Conservation (phyloP, 2,113 vertebrate species). For the Stigmatopora nigra region DNA sequence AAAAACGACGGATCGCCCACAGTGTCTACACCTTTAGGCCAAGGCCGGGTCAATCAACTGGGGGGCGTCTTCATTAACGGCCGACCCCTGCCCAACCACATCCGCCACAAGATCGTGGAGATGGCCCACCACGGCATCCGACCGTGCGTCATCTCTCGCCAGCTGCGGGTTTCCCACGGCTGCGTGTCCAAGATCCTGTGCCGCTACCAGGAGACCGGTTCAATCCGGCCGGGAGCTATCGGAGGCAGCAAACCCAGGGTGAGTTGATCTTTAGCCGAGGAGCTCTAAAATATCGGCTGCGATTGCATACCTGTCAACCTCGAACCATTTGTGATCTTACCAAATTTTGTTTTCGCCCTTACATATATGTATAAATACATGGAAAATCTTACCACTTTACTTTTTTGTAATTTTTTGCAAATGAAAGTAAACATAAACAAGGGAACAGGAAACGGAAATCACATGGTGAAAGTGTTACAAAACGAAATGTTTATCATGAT, state of each 20-base stretch:
- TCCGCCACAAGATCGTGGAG: constrained; percentile 96
- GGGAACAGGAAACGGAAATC: too few relatives aligned
- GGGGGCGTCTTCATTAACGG: constrained; percentile 97
- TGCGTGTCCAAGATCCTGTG: constrained; percentile 98
- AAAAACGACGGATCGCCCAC: background rate
- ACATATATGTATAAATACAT: too few relatives aligned
- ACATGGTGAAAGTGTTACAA: too few relatives aligned
- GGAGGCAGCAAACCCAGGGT: constrained; percentile 97
- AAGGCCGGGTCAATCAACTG: constrained; percentile 96
- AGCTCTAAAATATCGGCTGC: background rate
- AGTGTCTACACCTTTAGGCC: constrained; percentile 95
- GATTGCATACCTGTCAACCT: too few relatives aligned
- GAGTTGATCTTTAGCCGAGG: constrained; percentile 46
- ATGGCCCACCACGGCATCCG: constrained; percentile 97
- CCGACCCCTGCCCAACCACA: constrained; percentile 90
- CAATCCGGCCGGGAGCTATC: constrained; percentile 92
- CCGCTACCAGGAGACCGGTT: constrained; percentile 94
- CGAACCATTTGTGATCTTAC: too few relatives aligned
- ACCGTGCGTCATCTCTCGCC: constrained; percentile 94
- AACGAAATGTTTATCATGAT: too few relatives aligned
- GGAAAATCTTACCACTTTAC: too few relatives aligned
- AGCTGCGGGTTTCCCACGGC: constrained; percentile 90
- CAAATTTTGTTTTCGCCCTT: too few relatives aligned
- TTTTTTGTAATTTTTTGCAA: too few relatives aligned
- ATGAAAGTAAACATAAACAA: too few relatives aligned